Conservation (phyloP, 2,888 invertebrate species). For the Rhogogaster chlorosoma region DNA sequence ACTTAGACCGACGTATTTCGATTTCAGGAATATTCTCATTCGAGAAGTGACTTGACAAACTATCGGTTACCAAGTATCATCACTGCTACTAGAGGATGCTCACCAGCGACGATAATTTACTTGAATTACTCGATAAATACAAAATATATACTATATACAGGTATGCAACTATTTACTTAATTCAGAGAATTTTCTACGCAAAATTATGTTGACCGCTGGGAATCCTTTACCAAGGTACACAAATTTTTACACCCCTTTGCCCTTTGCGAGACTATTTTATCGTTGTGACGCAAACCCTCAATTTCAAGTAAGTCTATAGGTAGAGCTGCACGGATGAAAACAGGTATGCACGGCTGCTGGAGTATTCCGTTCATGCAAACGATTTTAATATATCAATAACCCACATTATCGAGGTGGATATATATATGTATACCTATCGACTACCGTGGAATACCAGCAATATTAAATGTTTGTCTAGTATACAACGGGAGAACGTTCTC, state of each 20-base stretch:
- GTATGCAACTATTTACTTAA: neutral
- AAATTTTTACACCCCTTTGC: neutral
- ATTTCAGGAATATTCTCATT: neutral
- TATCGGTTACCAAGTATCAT: constrained; percentile 14
- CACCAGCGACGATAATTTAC: neutral
- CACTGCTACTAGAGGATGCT: neutral
- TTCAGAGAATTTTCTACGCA: neutral
- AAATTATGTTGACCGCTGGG: neutral
- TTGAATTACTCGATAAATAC: neutral
- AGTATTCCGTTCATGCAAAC: constrained; percentile 37
- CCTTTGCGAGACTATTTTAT: neutral
- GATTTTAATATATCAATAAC: constrained; percentile 50
- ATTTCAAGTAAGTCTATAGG: neutral
- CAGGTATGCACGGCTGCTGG: neutral
- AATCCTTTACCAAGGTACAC: neutral
- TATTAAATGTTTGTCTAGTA: constrained; percentile 48
- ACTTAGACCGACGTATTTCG: constrained; percentile 21
- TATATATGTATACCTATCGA: neutral
- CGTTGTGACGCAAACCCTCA: neutral
- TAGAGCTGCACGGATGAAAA: neutral
- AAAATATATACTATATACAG: neutral
- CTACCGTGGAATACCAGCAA: constrained; percentile 20
- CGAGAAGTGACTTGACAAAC: neutral
- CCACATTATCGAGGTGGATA: constrained; percentile 25
- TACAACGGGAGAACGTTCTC: neutral